Percentiles rank a stretch among this genome's conserved stretches.
phyloP scores from a whole-genome alignment of 2,113 vertebrate genomes.

The Typhlomys cinereus region DNA sequence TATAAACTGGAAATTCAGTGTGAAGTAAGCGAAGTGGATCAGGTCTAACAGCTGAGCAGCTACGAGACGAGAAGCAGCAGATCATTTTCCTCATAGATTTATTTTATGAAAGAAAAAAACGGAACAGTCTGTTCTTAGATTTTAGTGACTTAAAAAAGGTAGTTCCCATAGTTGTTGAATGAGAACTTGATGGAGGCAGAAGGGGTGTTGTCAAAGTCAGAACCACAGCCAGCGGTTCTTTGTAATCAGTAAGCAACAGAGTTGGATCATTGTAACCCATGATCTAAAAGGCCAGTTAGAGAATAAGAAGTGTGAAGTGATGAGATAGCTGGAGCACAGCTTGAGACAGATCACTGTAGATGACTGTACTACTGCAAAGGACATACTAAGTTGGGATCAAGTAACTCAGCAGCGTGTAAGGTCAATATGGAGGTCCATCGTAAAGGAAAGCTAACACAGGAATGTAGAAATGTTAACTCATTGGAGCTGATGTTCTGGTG shows the following conservation, averaged over 20 bases:
- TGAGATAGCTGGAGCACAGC: neutral
- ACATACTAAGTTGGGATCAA: too few species aligned
- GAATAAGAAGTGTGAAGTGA: rapidly evolving
- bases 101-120: neutral
- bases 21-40: neutral
- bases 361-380: too few species aligned
- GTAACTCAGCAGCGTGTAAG: too few species aligned
- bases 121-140: neutral
- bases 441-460: too few species aligned
- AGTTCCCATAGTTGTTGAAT: neutral
- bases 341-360: too few species aligned
- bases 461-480: too few species aligned
- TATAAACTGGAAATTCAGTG: neutral
- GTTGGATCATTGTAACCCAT: too few species aligned
- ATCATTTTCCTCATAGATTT: neutral
- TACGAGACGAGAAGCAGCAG: neutral
- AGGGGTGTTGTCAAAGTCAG: too few species aligned
- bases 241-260: neutral
- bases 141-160: neutral
- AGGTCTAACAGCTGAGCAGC: neutral
- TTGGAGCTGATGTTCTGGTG: too few species aligned
- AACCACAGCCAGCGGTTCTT: neutral
- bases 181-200: neutral
- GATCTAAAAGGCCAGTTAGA: neutral
- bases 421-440: too few species aligned